A percentile compares a stretch with the other conserved stretches of the same genome.
Conservation (phyloP, 2,113 vertebrate genomes). For the Amphiprion percula region DNA sequence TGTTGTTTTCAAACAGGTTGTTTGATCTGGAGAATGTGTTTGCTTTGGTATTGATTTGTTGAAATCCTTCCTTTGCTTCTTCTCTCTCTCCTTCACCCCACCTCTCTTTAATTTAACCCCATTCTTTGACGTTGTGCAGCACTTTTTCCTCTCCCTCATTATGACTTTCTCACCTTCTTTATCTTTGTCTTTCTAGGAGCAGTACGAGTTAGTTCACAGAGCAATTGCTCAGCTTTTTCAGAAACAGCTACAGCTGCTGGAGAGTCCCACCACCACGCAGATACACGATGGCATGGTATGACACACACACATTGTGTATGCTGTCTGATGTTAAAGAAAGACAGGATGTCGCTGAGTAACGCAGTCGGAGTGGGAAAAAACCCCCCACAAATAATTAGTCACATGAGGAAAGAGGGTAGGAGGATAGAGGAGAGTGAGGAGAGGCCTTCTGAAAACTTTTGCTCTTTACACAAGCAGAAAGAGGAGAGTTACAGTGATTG, state of each 20-base stretch:
- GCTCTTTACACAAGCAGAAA: constrained; percentile 11
- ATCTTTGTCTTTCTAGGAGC: constrained; percentile 86
- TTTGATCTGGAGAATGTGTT: background rate
- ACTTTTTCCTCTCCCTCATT: background rate
- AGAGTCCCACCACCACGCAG: constrained; percentile 88
- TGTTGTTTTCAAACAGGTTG: constrained; percentile 32
- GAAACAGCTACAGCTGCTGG: constrained; percentile 92
- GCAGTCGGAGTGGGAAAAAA: constrained; percentile 37
- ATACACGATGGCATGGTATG: constrained; percentile 92
- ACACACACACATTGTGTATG: constrained; percentile 36
- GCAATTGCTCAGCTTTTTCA: constrained; percentile 96
- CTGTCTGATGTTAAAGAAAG: constrained; percentile 63
- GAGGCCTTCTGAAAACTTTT: constrained; percentile 51
- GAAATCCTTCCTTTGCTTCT: background rate
- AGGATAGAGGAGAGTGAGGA: constrained; percentile 24
- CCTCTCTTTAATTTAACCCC: background rate
- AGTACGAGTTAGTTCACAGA: constrained; percentile 97
- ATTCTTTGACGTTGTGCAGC: constrained; percentile 9
- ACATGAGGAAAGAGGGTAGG: constrained; percentile 58
- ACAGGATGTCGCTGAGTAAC: constrained; percentile 72
- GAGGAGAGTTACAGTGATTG: constrained; percentile 29
- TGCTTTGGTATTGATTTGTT: constrained; percentile 7
- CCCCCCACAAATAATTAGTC: constrained; percentile 75
- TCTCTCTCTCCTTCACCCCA: background rate
- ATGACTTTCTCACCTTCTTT: constrained; percentile 15